Evolutionary conservation across 2,888 invertebrate species (phyloP), one percentile per base, ranked within the genome.

Genomic region (Drymonia ruficornis): DNA sequence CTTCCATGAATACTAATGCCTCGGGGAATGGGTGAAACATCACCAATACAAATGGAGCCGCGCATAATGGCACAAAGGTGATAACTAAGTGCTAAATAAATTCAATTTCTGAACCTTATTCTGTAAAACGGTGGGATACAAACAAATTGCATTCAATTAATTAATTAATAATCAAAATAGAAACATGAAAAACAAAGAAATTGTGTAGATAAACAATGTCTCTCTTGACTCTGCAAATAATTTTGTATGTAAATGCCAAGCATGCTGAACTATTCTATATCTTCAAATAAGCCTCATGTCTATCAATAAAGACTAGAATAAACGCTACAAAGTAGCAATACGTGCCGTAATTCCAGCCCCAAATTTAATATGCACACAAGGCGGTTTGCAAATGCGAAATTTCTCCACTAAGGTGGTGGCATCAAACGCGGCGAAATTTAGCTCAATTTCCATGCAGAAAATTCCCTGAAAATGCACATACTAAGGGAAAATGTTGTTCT

Each of bases 1-100:
- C 85, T 89, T 86, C 85, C 84, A 89, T 91, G 91, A 90, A 91
- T 91, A 89, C 91, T 91, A 91, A 91, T 91, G 87, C 76, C 65
- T 65, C 63, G 82, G 81, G 83, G 80, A 76, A 74, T 67, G 67
- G 69, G 61, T 66, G 78, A 80, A 84, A 81, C 78, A 81, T 78
- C 82, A 81, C 76, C 81, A 80, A 81, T 75, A 76, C 81, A 82
- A 86, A 86, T 81, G 79, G 77, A 81, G 79, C 75, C 72, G 70
- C 65, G 79, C 76, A 75, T 82, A 83, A 86, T 80, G 76, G 80
- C 73, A 69, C 63, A 63, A 70, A 76, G 69, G 73, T 74, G 76
- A 67, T 75, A 73, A 71, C 65, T 67, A 70, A 76, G 57, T 63
- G 53, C 47, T 49, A 44, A 45, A 45, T 54, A 59, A 54, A 65